A percentile compares a stretch with the other conserved stretches of the same genome.
Conservation (phyloP, 2,888 invertebrate species). For the Sarcophaga variegata region DNA sequence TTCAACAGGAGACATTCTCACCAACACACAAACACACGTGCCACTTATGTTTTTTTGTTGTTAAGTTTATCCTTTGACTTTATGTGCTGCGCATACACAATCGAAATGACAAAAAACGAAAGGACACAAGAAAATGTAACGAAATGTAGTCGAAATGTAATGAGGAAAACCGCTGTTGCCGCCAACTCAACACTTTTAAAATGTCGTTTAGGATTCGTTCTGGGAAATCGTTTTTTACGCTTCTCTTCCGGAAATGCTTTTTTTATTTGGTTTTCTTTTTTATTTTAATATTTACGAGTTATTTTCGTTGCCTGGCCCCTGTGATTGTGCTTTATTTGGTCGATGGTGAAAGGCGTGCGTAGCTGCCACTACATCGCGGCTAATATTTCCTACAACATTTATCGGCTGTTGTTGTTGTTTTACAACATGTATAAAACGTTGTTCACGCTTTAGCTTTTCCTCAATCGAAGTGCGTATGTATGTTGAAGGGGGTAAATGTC, state of each 20-base stretch:
- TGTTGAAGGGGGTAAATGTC: conserved; percentile 27
- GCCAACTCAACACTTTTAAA: conserved; percentile 78
- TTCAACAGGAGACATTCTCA: conserved; percentile 61
- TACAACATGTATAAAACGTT: conserved; percentile 59
- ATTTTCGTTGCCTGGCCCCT: conserved; percentile 70
- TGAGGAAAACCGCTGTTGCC: conserved; percentile 71
- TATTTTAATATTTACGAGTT: conserved; percentile 69
- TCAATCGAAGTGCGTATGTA: background rate
- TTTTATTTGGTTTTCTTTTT: conserved; percentile 55
- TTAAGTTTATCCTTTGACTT: conserved; percentile 76
- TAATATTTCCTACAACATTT: conserved; percentile 77
- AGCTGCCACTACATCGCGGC: conserved; percentile 74
- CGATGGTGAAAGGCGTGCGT: conserved; percentile 74
- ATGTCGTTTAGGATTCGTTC: conserved; percentile 69
- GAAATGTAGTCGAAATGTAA: conserved; percentile 26
- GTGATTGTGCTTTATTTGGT: conserved; percentile 62
- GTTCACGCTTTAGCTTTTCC: conserved; percentile 56
- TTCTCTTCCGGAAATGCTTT: conserved; percentile 70
- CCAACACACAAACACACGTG: conserved; percentile 68
- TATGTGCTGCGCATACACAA: conserved; percentile 49
- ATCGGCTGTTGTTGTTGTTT: conserved; percentile 66
- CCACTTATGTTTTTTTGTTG: conserved; percentile 72
- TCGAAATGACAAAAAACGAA: background rate
- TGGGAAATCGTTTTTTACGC: conserved; percentile 78
- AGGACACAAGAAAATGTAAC: background rate